These are phyloP conservation scores for Whitmania pigra DNA, from an alignment of 1,140 invertebrate genomes.

Conservation along the genomic window DNA sequence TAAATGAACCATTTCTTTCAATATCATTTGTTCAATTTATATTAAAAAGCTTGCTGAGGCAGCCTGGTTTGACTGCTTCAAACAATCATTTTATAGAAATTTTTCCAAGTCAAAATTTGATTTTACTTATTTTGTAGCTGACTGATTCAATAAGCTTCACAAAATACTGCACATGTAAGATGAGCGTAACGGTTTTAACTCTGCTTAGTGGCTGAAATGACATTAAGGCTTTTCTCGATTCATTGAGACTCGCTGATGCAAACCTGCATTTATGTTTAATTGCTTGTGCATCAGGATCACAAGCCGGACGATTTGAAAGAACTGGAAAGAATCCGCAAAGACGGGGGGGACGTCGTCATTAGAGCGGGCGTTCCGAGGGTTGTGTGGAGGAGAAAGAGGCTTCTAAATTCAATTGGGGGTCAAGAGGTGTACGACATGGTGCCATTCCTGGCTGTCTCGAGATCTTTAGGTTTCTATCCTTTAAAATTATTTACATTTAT, in stretches of 20 bases:
- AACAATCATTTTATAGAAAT: no score
- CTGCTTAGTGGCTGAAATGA: no score
- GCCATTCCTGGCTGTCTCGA: conserved; percentile 85
- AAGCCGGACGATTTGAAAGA: conserved; percentile 84
- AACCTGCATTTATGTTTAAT: neutral
- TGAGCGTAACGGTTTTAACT: no score
- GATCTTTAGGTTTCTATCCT: conserved; percentile 59
- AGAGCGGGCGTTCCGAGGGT: conserved; percentile 88
- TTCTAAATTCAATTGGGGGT: conserved; percentile 48
- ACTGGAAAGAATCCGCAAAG: conserved; percentile 64
- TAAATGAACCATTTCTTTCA: no score
- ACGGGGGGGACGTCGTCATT: conserved; percentile 63
- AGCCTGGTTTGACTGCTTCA: no score
- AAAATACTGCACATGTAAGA: no score
- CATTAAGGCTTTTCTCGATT: neutral
- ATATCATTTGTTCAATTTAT: no score
- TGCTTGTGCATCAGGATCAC: conserved; percentile 53
- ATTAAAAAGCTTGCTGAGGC: no score
- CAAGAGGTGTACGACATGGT: conserved; percentile 62
- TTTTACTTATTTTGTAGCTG: no score
- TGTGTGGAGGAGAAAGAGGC: conserved; percentile 82
- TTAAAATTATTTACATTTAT: neutral
- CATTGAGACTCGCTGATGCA: no score
- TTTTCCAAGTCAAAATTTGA: no score
- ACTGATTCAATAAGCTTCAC: no score